Evolutionary conservation across 2,113 vertebrate genomes (phyloP).

Genomic region (Erythrocercus mccallii): DNA sequence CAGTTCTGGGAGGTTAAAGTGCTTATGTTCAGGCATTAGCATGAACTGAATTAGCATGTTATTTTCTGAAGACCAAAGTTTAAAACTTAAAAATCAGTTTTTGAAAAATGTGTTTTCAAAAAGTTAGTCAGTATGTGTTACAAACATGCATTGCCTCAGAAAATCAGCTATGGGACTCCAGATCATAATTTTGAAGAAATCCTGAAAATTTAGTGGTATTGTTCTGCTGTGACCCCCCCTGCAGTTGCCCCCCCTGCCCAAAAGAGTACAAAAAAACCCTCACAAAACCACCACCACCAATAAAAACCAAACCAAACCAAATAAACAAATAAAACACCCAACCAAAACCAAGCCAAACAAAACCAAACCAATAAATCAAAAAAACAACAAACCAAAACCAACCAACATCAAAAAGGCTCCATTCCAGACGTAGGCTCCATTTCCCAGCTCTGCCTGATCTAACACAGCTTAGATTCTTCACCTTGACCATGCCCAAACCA

Average conservation of each 20-base stretch:
- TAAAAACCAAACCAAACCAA: not conserved
- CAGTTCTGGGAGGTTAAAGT: not conserved
- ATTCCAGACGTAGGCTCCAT: not conserved
- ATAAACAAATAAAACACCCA: not conserved
- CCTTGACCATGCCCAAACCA: not conserved
- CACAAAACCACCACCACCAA: not conserved
- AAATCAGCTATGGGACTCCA: not conserved
- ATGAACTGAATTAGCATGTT: not conserved
- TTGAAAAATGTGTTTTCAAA: not conserved
- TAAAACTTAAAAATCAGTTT: not conserved
- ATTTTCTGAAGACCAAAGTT: not conserved
- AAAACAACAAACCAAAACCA: not conserved
- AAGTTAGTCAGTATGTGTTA: not conserved
- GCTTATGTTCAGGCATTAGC: not conserved
- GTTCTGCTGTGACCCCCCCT: not conserved
- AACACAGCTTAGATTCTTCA: not conserved
- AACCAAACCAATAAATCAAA: not conserved
- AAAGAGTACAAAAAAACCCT: not conserved
- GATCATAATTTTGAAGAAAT: not conserved
- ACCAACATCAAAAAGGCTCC: not conserved
- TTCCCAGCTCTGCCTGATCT: not conserved
- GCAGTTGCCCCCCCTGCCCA: rapidly evolving
- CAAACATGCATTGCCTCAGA: not conserved
- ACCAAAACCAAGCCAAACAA: not conserved
- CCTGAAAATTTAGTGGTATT: not conserved